Base-by-base conservation (phyloP, 2,888 invertebrate species). In the Ganaspis brasiliensis region DNA sequence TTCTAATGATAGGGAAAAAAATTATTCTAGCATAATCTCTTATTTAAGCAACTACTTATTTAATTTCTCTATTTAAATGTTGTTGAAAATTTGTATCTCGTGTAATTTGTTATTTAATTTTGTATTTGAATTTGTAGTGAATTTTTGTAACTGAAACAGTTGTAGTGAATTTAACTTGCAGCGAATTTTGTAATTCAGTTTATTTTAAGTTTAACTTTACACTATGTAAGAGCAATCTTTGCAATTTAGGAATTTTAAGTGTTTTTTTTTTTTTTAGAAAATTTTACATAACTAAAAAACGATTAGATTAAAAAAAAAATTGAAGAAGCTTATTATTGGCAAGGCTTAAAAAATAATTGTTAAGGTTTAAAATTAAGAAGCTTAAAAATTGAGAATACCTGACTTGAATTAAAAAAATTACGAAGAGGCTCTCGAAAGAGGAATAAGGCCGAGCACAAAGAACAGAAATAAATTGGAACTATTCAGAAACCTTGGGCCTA, bases 401-500 rank as follows among this genome's bases (percentile, higher is more conserved):
- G 8, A 9, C 6, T 49, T 4, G n/a, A 49, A 31, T 4, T 31
- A 31, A 49, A 49, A 52, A 52, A 52, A 52, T 9, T 16, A 3
- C 8, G 19, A 19, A 67, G 26, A 16, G 45, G 21, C 67, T 45
- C 40, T 67, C 67, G 67, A 49, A 40, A 24, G 67, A 24, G 67
- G 67, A 67, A 67, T 14, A 21, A 8, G 45, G 45, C 21, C n/a
- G 24, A 67, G 67, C 24, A 67, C 14, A 45, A 24, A 45, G 24
- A 67, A 67, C 26, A 16, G 45, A 26, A 26, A 67, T 45, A 14
- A 67, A 45, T 67, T 45, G 67, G 67, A 67, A 45, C 24, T 49
- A 74, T 40, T 74, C 80, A 80, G 76, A 77, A 76, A 82, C 82
- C 84, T 83, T 79, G 75, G 79, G 82, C 82, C 82, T 81, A 82